Conservation (phyloP, 2,888 invertebrate species). For the Seira sanloemensis region DNA sequence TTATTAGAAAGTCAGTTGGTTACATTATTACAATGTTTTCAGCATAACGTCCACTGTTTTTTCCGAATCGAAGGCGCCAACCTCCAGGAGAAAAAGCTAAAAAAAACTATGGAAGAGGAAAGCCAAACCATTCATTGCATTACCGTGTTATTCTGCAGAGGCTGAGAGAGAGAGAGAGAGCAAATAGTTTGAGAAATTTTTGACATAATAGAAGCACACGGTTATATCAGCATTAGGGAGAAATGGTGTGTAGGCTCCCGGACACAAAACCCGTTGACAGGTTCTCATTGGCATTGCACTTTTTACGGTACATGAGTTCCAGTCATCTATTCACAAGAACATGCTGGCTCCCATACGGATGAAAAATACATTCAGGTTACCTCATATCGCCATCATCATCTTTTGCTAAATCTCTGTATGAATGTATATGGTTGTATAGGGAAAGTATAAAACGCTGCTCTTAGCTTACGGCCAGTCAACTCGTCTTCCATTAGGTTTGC, state of each 20-base stretch:
- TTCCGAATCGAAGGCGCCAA: constrained; percentile 1
- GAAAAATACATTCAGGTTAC: neutral
- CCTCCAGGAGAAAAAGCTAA: neutral
- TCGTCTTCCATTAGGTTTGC: too few species aligned
- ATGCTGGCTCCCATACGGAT: neutral
- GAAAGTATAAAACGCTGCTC: neutral
- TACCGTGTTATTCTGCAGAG: too few species aligned
- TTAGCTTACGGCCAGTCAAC: constrained; percentile 1
- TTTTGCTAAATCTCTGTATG: constrained; percentile 7
- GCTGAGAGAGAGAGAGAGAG: neutral
- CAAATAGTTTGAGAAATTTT: neutral
- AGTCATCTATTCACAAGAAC: constrained; percentile 8
- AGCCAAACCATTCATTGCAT: neutral
- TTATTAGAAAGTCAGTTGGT: constrained; percentile 53
- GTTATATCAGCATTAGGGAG: neutral
- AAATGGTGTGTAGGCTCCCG: neutral
- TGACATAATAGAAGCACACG: neutral
- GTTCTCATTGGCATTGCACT: constrained; percentile 13
- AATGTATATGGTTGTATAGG: too few species aligned
- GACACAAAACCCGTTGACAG: constrained; percentile 13
- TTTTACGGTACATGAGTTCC: constrained; percentile 15
- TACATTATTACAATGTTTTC: constrained; percentile 10
- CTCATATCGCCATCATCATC: constrained; percentile 13
- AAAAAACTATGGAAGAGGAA: neutral
- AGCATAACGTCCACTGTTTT: constrained; percentile 16